A percentile compares a stretch with the other conserved stretches of the same genome.
phyloP scores from a whole-genome alignment of 2,113 vertebrate species.

The human (Homo sapiens) region DNA sequence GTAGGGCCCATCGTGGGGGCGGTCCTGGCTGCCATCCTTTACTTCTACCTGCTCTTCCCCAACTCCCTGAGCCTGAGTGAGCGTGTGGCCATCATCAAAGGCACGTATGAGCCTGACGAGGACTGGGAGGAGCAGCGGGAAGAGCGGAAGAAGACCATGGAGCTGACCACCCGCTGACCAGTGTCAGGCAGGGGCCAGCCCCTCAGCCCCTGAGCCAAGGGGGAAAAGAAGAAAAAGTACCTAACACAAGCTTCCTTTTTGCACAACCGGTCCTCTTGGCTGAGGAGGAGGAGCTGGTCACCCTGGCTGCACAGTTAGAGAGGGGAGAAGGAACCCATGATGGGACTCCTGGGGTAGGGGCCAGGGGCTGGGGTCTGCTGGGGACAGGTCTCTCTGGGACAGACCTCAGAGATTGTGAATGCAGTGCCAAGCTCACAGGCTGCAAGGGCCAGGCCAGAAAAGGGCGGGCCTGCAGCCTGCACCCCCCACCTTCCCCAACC shows the following conservation, averaged over 20 bases:
- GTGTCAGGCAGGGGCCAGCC: neutral
- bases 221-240: neutral
- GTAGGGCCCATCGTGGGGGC: conserved; percentile 87
- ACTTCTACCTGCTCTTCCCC: conserved; percentile 88
- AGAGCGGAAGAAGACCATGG: conserved; percentile 86
- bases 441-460: neutral
- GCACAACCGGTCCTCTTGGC: neutral
- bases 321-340: neutral
- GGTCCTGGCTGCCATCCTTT: conserved; percentile 84
- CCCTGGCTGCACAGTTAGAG: neutral
- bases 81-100: conserved; percentile 85
- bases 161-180: conserved; percentile 80
- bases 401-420: neutral
- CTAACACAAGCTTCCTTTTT: neutral
- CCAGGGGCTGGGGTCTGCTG: neutral
- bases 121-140: conserved; percentile 87
- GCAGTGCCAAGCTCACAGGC: neutral
- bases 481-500: neutral
- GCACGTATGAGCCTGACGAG: conserved; percentile 85
- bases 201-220: neutral
- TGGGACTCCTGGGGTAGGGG: neutral
- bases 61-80: conserved; percentile 84
- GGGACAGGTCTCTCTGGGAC: neutral
- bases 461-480: neutral
- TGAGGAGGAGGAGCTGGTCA: neutral